Evolutionary conservation across 2,797 vertebrate genomes (phyloP), one percentile per base, ranked within the genome.

Genomic region (Onychomys torridus): DNA sequence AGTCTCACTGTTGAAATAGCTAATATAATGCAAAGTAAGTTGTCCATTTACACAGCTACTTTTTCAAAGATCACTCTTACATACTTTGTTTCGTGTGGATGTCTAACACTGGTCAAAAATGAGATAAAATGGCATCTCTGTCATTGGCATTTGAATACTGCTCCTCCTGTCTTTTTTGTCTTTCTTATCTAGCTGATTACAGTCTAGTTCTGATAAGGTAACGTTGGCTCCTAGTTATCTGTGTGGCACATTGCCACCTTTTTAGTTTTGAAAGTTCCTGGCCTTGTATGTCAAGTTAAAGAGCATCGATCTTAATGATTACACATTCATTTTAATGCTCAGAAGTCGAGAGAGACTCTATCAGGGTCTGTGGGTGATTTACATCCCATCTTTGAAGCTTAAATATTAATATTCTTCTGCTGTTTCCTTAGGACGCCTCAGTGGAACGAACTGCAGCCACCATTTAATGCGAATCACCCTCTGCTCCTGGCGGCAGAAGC

Each of bases 381-480:
- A 98, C 96, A 96, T 98, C 95, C 96, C 96, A 95, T 97, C 96
- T 98, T 94, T 98, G 98, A 93, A 98, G 93, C 97, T 98, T 96
- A 98, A 98, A 98, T 98, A 98, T 98, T 98, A 98, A 98, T 98
- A 98, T 97, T 98, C 97, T 98, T 97, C 96, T 98, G 97, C 98
- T 98, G 95, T 97, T 98, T 98, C 98, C 98, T 94, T 98, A 99
- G 99, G 99, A 99, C 99, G 75, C 99, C 99, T 86, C 99, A 99
- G 96, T 99, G 99, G 99, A 99, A 99, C 97, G 99, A 99, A 97
- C 98, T 99, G 86, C 99, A 99, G 98, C 99, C 99, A 79, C 99
- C 99, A 82, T 99, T 99, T 99, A 99, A 99, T 98, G 99, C 99
- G 97, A 99, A 99, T 98, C 99, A 99, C 97, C 99, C 99, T 8